phyloP scores from a whole-genome alignment of 2,797 vertebrate genomes.

The Aphelocoma californica region DNA sequence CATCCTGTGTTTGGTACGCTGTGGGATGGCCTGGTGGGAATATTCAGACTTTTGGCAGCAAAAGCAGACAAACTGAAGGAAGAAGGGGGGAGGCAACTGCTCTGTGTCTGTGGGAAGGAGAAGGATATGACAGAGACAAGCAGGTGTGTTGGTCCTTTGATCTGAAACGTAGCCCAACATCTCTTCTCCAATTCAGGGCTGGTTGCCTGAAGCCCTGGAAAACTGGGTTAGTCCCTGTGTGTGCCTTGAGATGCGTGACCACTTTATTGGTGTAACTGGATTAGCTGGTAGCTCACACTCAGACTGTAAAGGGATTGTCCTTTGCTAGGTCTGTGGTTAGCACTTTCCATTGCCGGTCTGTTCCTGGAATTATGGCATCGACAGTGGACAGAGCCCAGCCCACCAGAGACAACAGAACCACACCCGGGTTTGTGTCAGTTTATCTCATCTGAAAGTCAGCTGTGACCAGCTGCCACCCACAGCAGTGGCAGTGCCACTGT shows the following conservation, averaged over 20 bases:
- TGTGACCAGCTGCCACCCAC: background rate
- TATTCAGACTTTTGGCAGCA: background rate
- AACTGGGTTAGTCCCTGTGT: background rate
- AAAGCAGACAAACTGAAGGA: background rate
- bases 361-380: background rate
- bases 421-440: background rate
- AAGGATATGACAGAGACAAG: background rate
- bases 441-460: background rate
- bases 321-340: background rate
- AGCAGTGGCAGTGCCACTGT: background rate
- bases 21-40: background rate
- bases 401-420: background rate
- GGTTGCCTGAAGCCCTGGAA: background rate
- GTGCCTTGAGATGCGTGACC: background rate
- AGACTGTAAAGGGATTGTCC: background rate
- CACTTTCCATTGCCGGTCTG: background rate
- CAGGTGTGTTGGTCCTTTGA: background rate
- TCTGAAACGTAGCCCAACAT: background rate
- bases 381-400: background rate
- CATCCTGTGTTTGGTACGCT: background rate
- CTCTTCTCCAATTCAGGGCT: background rate
- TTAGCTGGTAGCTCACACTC: background rate
- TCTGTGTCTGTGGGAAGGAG: background rate
- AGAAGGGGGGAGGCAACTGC: background rate
- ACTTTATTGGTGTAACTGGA: background rate